phyloP scores from a whole-genome alignment of 2,113 vertebrate species.

The Cisticola juncidis region DNA sequence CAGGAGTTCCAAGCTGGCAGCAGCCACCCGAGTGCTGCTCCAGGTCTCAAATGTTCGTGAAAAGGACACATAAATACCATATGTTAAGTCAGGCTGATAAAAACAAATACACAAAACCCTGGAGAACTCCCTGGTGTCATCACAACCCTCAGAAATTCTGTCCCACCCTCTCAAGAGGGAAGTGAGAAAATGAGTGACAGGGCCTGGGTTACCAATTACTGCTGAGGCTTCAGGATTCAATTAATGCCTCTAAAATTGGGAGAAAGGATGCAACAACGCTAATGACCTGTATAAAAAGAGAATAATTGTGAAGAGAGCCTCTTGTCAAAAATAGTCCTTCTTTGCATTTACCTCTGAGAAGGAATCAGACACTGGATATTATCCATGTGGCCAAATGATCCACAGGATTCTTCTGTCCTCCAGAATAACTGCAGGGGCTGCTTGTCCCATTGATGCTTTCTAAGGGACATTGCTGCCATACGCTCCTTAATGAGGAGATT shows the following conservation, averaged over 20 bases:
- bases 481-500: constrained; percentile 58
- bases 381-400: background rate
- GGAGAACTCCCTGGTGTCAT: constrained; percentile 26
- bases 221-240: background rate
- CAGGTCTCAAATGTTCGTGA: background rate
- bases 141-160: constrained; percentile 35
- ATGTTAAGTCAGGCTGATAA: constrained; percentile 21
- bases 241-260: background rate
- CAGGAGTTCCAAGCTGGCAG: constrained; percentile 27
- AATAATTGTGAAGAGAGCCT: background rate
- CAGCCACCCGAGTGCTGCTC: background rate
- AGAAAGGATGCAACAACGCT: background rate
- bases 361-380: background rate
- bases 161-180: background rate
- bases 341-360: background rate
- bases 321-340: background rate
- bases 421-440: background rate
- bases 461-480: constrained; percentile 34
- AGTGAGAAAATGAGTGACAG: constrained; percentile 56
- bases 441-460: constrained; percentile 48
- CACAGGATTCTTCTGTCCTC: background rate
- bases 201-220: background rate
- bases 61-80: constrained; percentile 47
- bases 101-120: constrained; percentile 54
- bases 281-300: background rate